Base-by-base conservation (phyloP, 2,888 invertebrate genomes). In the Dryobota labecula region DNA sequence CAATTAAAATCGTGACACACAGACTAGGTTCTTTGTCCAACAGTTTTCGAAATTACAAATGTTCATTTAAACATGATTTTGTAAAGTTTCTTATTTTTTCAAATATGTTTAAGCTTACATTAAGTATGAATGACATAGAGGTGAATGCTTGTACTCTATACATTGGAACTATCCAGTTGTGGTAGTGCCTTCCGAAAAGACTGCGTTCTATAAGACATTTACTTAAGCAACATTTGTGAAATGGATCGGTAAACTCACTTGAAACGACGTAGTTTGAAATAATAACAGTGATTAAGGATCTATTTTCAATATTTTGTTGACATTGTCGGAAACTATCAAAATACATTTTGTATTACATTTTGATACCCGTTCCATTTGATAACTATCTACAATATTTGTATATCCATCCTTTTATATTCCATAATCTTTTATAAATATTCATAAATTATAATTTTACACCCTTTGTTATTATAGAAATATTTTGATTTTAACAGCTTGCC, bases 151-250 rank as follows among this genome's bases (percentile, higher is more conserved):
- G 24, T 77, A 53, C 43, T 56, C 7, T 30, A 54, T 38, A 61
- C n/a, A 54, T 71, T 33, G 56, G 60, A 66, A 53, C 53, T 41
- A 53, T 38, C 43, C 30, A 38, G 18, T 58, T 36, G 57, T 80
- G 77, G 80, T 82, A 79, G 84, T 85, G 85, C 86, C 87, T 87
- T 87, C 67, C 27, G 20, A 70, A 60, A 79, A 82, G 77, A 84
- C 84, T 84, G 82, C 62, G 11, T 66, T 54, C 20, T 80, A 9
- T 61, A 73, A 30, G 24, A 68, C n/a, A n/a, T n/a, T 56, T 36
- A 43, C 13, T 60, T 61, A 70, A 51, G 27, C 15, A 41, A 56
- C 20, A 24, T 58, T 24, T 74, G 18, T 54, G n/a, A 54, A 62
- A 24, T 15, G 18, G 4, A 38, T n/a, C 6, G 2, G 1, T 33